These are phyloP conservation scores for Pantala flavescens DNA, from an alignment of 1,140 invertebrate genomes.

Conservation along the genomic window DNA sequence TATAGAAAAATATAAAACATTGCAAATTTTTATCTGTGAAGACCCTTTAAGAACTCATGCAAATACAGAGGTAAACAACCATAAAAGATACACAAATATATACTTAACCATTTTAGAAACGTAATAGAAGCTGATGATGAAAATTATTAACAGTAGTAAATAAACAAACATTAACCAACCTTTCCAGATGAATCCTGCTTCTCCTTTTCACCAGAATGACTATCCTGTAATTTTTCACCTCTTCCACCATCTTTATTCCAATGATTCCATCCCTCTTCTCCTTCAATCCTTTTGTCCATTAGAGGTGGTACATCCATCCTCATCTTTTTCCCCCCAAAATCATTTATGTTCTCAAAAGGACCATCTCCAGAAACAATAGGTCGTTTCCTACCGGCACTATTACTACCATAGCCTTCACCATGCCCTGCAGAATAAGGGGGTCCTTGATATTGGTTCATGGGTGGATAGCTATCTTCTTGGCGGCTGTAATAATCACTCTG, in stretches of 20 bases:
- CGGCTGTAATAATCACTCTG: not conserved
- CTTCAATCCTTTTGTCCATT: not conserved
- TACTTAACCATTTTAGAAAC: too few species aligned
- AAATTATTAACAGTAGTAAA: too few species aligned
- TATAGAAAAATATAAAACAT: too few species aligned
- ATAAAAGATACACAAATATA: too few species aligned
- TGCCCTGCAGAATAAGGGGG: not conserved
- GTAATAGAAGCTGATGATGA: too few species aligned
- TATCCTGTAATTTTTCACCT: not conserved
- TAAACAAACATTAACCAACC: too few species aligned
- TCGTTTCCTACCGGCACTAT: not conserved
- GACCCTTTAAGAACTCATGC: too few species aligned
- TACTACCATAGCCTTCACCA: not conserved
- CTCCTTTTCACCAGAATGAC: too few species aligned
- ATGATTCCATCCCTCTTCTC: not conserved
- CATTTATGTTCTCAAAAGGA: not conserved
- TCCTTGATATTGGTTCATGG: not conserved
- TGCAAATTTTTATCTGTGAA: too few species aligned
- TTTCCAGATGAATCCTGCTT: too few species aligned
- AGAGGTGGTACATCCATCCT: not conserved
- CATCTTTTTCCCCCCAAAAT: not conserved
- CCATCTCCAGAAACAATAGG: not conserved
- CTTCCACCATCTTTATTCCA: not conserved
- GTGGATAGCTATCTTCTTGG: not conserved
- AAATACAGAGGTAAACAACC: too few species aligned